phyloP scores from a whole-genome alignment of 2,797 vertebrate species.

The Fistularia tabacaria region DNA sequence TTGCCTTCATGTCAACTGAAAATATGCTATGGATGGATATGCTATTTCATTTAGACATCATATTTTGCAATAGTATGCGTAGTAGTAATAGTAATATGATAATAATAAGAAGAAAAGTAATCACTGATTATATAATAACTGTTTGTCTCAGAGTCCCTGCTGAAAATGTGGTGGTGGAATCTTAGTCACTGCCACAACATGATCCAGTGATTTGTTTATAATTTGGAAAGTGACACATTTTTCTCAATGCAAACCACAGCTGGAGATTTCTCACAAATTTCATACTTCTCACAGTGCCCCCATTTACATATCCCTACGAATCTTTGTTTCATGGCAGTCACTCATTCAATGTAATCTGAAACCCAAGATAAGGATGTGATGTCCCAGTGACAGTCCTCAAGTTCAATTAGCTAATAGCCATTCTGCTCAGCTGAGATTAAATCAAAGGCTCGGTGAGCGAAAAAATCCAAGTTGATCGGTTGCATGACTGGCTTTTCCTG shows the following conservation, averaged over 20 bases:
- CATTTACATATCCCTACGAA: not conserved
- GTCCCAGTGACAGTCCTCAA: not conserved
- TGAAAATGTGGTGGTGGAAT: too few relatives aligned
- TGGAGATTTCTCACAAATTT: not conserved
- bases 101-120: too few relatives aligned
- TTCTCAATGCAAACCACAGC: not conserved
- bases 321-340: not conserved
- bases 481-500: slow-evolving; percentile 1
- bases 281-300: not conserved
- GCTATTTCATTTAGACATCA: too few relatives aligned
- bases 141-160: too few relatives aligned
- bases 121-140: too few relatives aligned
- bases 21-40: too few relatives aligned
- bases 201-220: not conserved
- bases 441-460: slow-evolving; percentile 10
- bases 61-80: too few relatives aligned
- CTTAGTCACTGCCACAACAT: too few relatives aligned
- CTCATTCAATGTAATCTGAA: not conserved
- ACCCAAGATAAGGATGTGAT: slow-evolving; percentile 2
- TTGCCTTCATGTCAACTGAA: too few relatives aligned
- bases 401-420: slow-evolving; percentile 31
- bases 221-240: not conserved
- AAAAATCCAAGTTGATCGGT: slow-evolving; percentile 9
- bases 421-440: not conserved
- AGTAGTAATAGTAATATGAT: too few relatives aligned